Evolutionary conservation across 2,113 vertebrate species (phyloP), one percentile per base, ranked within the genome.

Genomic region (Pelusios castaneus): DNA sequence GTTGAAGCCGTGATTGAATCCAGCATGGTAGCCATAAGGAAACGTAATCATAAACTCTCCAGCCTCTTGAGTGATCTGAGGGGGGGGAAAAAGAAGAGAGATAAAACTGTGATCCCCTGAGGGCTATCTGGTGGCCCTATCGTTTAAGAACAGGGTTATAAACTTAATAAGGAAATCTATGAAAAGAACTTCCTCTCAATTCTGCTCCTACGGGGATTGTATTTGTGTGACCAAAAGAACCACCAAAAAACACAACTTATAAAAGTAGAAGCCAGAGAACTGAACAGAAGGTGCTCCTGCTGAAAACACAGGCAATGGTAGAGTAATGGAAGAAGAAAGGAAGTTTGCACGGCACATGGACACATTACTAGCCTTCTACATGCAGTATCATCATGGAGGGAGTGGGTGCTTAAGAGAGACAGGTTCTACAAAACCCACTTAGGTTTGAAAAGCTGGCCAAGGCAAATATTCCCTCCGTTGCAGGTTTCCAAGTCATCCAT

Each of bases 1-100:
- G 98, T 99, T 99, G 98, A 99, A 99, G 52, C 99, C 99, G 0
- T 99, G 99, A 41, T 99, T 99, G 97, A 99, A 99, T 45, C 99
- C 99, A 0, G 99, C 99, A 0, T 99, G 99, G 97, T 99, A 99
- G 73, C 99, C 99, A 0, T 99, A 99, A 6, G 99, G 99, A 88
- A 99, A 99, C 0, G 99, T 99, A 85, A 99, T 96, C 99, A 99
- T 99, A 19, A 99, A 99, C 95, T 99, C 99, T 1, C 99, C 99
- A 0, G 99, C 99, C 56, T 99, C 99, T 96, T 99, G 99, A 4
- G 99, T 99, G 95, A 99, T 98, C 99, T 99, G 97, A 1, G 88
- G 21, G 38, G 38, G 80, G 41, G 80, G 45, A 4, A 55, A 34
- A 78, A 43, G 58, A 10, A 31, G 41, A 93, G 19, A 45, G 47